Base-by-base conservation (phyloP, 2,888 invertebrate species). In the Synanthedon formicaeformis region DNA sequence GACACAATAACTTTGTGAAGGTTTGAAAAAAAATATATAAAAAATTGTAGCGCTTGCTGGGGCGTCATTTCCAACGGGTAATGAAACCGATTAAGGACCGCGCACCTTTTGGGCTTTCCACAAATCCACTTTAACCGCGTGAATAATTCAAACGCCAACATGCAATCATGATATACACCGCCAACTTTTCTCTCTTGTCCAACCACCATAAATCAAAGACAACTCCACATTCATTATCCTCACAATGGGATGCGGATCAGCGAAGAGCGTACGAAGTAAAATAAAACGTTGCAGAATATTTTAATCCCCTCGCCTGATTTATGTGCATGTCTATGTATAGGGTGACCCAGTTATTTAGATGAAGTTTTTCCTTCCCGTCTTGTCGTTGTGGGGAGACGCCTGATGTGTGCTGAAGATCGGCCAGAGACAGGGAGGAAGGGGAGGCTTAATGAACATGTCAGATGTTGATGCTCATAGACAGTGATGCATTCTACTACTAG, bases 401-500 rank as follows among this genome's bases (percentile, higher is more conserved):
- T 69, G 65, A 69, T 66, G 60, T 59, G 60, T 57, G 61, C 41
- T 41, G 13, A 50, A 51, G 53, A 52, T 48, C 34, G 53, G 50
- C 49, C n/a, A 27, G 41, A 51, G 54, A 55, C 58, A 59, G 55
- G 53, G 53, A 12, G 18, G 18, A 16, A 14, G 18, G 16, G 23
- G 49, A 16, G 54, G 53, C 59, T 62, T 73, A 73, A 73, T 72
- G 63, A 72, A 71, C 58, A 54, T 62, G 73, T 69, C 71, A 71
- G 57, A 65, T 64, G 8, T n/a, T 45, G 45, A 45, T 45, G 45
- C 45, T 10, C n/a, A 6, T 8, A 45, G 45, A 14, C 45, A 34
- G 41, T 41, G 12, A 41, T 41, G 41, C 41, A 45, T 14, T 14
- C 45, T 13, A 45, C n/a, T n/a, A 14, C 14, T 45, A 13, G 13